Conservation (phyloP, 2,888 invertebrate genomes). For the Allygus modestus region DNA sequence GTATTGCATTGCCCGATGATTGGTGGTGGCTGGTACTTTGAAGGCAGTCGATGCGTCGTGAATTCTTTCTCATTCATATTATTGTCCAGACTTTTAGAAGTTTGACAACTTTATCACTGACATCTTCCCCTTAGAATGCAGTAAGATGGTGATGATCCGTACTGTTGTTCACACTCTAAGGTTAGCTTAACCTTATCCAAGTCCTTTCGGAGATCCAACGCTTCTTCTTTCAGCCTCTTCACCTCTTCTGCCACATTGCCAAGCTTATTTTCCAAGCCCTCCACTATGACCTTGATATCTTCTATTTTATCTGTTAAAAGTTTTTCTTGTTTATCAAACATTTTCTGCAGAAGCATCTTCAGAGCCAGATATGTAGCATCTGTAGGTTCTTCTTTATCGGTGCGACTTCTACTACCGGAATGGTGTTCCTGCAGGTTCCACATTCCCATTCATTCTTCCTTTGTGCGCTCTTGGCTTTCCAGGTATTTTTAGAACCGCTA, state of each 20-base stretch:
- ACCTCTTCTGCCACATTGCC: background rate
- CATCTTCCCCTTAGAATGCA: background rate
- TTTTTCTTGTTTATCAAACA: slow-evolving; percentile 23
- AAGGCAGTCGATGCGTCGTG: background rate
- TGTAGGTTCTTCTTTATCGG: background rate
- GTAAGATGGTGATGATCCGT: slow-evolving; percentile 4
- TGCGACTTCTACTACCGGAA: background rate
- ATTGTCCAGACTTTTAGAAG: background rate
- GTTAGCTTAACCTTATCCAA: slow-evolving; percentile 4
- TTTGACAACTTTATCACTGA: background rate
- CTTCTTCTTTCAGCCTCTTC: background rate
- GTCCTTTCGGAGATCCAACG: slow-evolving; percentile 1
- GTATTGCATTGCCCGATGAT: slow-evolving; percentile 22
- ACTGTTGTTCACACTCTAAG: slow-evolving; percentile 16
- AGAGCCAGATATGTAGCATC: slow-evolving; percentile 22
- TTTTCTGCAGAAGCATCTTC: slow-evolving; percentile 16
- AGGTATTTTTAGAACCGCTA: background rate
- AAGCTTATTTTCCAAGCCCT: background rate
- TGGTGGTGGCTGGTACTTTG: background rate
- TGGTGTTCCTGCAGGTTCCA: background rate
- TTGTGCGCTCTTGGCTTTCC: slow-evolving; percentile 28
- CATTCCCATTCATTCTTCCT: slow-evolving; percentile 37
- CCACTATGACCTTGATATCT: background rate
- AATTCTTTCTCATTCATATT: slow-evolving; percentile 5
- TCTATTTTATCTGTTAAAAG: background rate